Evolutionary conservation across 2,113 vertebrate genomes (phyloP).

Genomic region (Ursus arctos): DNA sequence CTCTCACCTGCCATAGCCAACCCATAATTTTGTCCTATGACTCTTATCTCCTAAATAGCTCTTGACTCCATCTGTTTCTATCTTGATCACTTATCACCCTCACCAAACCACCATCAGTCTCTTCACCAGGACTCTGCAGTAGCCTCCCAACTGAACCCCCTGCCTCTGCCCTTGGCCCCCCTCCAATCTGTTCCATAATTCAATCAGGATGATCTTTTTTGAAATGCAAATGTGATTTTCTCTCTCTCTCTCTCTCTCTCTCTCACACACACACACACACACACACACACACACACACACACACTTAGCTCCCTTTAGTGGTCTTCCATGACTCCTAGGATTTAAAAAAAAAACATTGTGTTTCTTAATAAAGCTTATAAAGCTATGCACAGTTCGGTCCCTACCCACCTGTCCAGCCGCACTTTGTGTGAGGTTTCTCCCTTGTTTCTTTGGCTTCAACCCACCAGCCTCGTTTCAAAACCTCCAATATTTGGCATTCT

Average conservation of each 20-base stretch:
- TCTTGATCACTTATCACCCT: neutral
- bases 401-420: neutral
- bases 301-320: neutral
- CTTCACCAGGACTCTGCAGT: neutral
- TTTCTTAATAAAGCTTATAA: neutral
- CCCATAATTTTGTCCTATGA: neutral
- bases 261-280: constrained; percentile 2
- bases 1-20: neutral
- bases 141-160: neutral
- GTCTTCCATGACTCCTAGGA: neutral
- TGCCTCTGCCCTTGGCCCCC: neutral
- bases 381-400: neutral
- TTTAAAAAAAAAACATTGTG: neutral
- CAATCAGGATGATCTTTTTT: constrained; percentile 26
- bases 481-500: neutral
- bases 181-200: constrained; percentile 21
- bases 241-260: neutral
- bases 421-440: neutral
- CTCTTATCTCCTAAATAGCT: neutral
- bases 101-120: neutral
- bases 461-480: neutral
- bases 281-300: constrained; percentile 10
- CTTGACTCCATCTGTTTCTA: constrained; percentile 8
- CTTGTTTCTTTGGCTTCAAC: neutral
- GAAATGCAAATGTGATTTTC: neutral